Evolutionary conservation across 2,113 vertebrate species (phyloP).

Genomic region (Myodes glareolus): DNA sequence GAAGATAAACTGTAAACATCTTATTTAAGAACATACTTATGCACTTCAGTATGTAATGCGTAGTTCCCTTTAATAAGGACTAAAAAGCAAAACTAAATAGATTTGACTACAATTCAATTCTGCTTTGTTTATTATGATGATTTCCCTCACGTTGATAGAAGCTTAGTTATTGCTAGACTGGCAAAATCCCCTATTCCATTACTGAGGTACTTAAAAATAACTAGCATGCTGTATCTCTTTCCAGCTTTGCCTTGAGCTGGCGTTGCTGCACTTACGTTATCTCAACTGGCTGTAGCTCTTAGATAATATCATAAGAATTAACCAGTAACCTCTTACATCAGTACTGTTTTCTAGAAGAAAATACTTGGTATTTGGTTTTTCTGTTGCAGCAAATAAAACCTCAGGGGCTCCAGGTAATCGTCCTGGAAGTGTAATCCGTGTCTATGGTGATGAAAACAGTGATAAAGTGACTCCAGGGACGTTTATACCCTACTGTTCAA

Average conservation of each 20-base stretch:
- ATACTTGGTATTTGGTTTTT: slow-evolving; percentile 75
- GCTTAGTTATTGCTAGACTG: slow-evolving; percentile 86
- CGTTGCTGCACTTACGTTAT: slow-evolving; percentile 86
- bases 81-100: not conserved
- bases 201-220: slow-evolving; percentile 86
- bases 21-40: slow-evolving; percentile 18
- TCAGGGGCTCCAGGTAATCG: slow-evolving; percentile 88
- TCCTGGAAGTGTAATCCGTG: slow-evolving; percentile 92
- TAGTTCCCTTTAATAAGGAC: not conserved
- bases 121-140: slow-evolving; percentile 58
- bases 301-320: slow-evolving; percentile 86
- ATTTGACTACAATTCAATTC: slow-evolving; percentile 4
- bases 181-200: slow-evolving; percentile 89
- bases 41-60: not conserved
- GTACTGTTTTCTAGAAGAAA: slow-evolving; percentile 74
- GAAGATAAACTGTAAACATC: slow-evolving; percentile 33
- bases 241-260: slow-evolving; percentile 89
- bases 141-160: slow-evolving; percentile 40
- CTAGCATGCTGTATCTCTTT: slow-evolving; percentile 87
- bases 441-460: slow-evolving; percentile 96
- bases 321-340: slow-evolving; percentile 76
- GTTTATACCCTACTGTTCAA: slow-evolving; percentile 96
- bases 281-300: slow-evolving; percentile 89
- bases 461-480: slow-evolving; percentile 97
- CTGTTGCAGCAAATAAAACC: slow-evolving; percentile 89